A percentile compares a stretch with the other conserved stretches of the same genome.
phyloP scores from a whole-genome alignment of 35 echinoderm and acorn worm genomes.

The Lytechinus pictus region DNA sequence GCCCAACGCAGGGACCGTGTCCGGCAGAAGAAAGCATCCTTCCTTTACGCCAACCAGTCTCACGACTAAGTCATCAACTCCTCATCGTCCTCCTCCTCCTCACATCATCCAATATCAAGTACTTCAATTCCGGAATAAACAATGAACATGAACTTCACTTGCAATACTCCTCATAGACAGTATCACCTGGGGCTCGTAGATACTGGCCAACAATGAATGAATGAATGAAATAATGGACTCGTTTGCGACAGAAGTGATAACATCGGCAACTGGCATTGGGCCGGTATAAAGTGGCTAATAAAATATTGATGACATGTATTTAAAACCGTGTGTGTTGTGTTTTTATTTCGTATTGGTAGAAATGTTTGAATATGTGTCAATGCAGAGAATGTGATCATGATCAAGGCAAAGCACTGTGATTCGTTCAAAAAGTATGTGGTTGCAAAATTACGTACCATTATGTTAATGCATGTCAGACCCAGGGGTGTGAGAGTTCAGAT shows the following conservation, averaged over 20 bases:
- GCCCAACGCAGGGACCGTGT: constrained; percentile 91
- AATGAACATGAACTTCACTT: not conserved
- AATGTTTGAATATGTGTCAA: too few relatives aligned
- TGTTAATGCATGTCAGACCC: too few relatives aligned
- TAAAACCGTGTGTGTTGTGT: not conserved
- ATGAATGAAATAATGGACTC: constrained; percentile 4
- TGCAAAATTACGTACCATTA: too few relatives aligned
- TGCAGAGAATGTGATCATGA: too few relatives aligned
- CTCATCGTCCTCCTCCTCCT: not conserved
- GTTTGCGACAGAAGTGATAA: not conserved
- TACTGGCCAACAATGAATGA: not conserved
- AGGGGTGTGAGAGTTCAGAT: too few relatives aligned
- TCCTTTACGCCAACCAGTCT: constrained; percentile 64
- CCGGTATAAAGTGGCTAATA: not conserved
- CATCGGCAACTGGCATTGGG: constrained; percentile 7
- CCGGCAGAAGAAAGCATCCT: constrained; percentile 87
- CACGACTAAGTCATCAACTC: constrained; percentile 52
- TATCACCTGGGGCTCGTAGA: not conserved
- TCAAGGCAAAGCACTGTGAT: too few relatives aligned
- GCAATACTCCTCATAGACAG: not conserved
- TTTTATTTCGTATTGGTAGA: not conserved
- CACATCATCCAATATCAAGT: not conserved
- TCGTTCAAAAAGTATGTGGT: too few relatives aligned
- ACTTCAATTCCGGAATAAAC: not conserved
- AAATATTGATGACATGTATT: not conserved